phyloP scores from a whole-genome alignment of 2,113 vertebrate genomes.

The Gadus macrocephalus region DNA sequence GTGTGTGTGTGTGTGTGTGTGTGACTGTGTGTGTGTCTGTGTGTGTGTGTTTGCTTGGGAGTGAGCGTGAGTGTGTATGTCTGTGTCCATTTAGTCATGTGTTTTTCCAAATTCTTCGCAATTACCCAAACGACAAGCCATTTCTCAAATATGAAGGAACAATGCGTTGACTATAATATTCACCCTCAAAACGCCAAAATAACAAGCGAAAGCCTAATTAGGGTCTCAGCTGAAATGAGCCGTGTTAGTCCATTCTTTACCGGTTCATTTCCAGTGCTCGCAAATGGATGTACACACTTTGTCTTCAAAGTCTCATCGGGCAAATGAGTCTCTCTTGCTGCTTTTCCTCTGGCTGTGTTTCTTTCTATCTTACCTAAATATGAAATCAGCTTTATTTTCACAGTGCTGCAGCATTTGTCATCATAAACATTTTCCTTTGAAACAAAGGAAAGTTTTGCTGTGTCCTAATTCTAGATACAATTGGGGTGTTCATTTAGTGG shows the following conservation, averaged over 20 bases:
- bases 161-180: conserved; percentile 42
- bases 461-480: too few species aligned
- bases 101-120: conserved; percentile 29
- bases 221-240: conserved; percentile 46
- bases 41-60: conserved; percentile 24
- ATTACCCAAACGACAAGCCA: conserved; percentile 51
- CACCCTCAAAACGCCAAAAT: conserved; percentile 34
- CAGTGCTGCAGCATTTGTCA: too few species aligned
- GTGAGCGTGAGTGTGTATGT: conserved; percentile 15
- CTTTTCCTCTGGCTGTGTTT: background rate
- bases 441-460: too few species aligned
- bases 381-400: background rate
- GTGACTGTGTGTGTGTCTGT: conserved; percentile 21
- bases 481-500: too few species aligned
- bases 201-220: conserved; percentile 44
- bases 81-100: conserved; percentile 26
- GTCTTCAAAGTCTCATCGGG: background rate
- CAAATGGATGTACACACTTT: conserved; percentile 51
- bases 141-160: conserved; percentile 44
- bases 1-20: conserved; percentile 17
- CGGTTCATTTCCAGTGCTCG: conserved; percentile 31
- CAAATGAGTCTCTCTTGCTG: background rate
- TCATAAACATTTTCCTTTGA: too few species aligned
- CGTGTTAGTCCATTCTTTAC: conserved; percentile 51
- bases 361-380: background rate